Evolutionary conservation across 2,888 invertebrate genomes (phyloP).

Genomic region (Euspilapteryx auroguttella): DNA sequence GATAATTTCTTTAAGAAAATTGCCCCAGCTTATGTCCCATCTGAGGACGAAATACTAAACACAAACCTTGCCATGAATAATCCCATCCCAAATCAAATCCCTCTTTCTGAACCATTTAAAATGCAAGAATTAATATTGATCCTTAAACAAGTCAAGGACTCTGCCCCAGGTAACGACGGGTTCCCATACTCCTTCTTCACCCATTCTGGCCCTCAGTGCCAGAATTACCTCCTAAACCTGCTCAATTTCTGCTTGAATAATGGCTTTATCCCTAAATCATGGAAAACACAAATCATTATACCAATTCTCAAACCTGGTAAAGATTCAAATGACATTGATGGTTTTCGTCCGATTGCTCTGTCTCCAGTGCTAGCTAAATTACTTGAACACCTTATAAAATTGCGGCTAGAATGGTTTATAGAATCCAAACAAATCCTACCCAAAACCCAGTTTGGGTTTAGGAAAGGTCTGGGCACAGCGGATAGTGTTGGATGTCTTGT

Average conservation of each 20-base stretch:
- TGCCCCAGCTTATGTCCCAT: not conserved
- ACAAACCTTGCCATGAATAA: not conserved
- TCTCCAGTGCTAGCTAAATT: slow-evolving; percentile 10
- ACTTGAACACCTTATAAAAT: slow-evolving; percentile 11
- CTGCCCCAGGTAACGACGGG: slow-evolving; percentile 2
- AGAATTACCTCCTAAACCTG: not conserved
- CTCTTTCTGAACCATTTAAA: not conserved
- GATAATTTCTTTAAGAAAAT: not conserved
- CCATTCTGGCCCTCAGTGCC: not conserved
- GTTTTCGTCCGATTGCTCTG: too few relatives aligned
- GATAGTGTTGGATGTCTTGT: slow-evolving; percentile 12
- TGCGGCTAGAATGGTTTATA: slow-evolving; percentile 11
- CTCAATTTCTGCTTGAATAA: not conserved
- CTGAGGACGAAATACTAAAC: not conserved
- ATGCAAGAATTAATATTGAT: not conserved
- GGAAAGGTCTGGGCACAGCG: slow-evolving; percentile 13
- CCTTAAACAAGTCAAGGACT: not conserved
- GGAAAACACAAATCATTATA: too few relatives aligned
- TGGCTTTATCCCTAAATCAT: slow-evolving; percentile 5
- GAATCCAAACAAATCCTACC: slow-evolving; percentile 8
- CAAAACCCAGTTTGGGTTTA: slow-evolving; percentile 10
- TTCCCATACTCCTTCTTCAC: not conserved
- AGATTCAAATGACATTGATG: slow-evolving; percentile 7
- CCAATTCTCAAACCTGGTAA: slow-evolving; percentile 12
- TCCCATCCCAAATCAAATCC: not conserved